phyloP scores from a whole-genome alignment of 2,113 vertebrate genomes.

The Calyptomena viridis region DNA sequence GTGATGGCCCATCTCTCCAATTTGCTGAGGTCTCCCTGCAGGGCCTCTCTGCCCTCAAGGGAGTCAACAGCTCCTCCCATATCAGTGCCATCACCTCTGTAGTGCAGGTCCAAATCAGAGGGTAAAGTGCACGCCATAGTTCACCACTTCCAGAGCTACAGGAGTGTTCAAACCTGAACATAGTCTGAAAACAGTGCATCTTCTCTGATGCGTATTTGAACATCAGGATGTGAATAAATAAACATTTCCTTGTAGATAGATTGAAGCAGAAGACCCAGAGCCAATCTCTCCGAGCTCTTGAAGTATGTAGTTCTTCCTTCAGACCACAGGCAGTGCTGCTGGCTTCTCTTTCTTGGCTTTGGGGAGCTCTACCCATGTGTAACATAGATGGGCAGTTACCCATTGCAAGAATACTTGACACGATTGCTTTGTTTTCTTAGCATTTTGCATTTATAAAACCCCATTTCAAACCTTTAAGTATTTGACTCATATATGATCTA shows the following conservation, averaged over 20 bases:
- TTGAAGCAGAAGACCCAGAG: neutral
- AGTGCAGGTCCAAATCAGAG: neutral
- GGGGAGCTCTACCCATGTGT: neutral
- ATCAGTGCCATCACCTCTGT: neutral
- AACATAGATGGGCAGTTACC: neutral
- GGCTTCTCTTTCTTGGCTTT: neutral
- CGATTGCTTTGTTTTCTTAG: neutral
- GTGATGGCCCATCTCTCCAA: neutral
- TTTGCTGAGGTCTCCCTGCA: neutral
- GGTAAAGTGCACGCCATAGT: neutral
- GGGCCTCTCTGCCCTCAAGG: neutral
- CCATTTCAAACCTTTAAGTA: neutral
- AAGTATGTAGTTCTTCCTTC: neutral
- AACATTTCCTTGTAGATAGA: neutral
- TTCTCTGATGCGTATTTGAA: neutral
- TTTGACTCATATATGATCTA: neutral
- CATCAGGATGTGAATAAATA: neutral
- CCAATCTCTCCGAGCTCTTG: neutral
- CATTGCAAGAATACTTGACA: neutral
- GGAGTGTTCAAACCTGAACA: neutral
- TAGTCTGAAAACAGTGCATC: neutral
- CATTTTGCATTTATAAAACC: neutral
- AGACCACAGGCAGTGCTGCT: fast-evolving
- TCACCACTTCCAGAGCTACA: neutral
- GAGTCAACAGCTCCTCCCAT: neutral